These are phyloP conservation scores for Stenotaenia linearis DNA, from an alignment of 2,888 invertebrate genomes.

Conservation along the genomic window DNA sequence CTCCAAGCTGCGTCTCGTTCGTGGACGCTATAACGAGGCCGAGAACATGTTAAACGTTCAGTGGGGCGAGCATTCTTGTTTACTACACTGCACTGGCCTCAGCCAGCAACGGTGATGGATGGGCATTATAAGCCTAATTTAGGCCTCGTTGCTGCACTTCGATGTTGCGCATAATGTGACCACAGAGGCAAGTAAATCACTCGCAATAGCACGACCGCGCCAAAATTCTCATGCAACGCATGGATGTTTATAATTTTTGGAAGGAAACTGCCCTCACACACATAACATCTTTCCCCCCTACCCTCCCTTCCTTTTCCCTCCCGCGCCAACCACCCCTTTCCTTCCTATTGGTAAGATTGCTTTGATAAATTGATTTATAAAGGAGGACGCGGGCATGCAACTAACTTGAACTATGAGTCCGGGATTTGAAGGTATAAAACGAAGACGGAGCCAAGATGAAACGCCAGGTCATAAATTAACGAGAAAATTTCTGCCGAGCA, in stretches of 20 bases:
- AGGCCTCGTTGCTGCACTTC: slow-evolving; percentile 32
- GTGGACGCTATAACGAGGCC: slow-evolving; percentile 17
- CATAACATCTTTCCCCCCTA: background rate
- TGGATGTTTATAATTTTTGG: slow-evolving; percentile 34
- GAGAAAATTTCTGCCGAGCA: background rate
- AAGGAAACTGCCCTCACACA: slow-evolving; percentile 24
- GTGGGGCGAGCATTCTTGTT: slow-evolving; percentile 30
- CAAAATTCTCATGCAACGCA: slow-evolving; percentile 26
- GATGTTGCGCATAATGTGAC: slow-evolving; percentile 34
- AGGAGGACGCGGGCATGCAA: slow-evolving; percentile 28
- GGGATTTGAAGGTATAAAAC: slow-evolving; percentile 17
- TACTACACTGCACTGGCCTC: slow-evolving; percentile 28
- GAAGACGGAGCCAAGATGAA: slow-evolving; percentile 17
- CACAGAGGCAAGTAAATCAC: slow-evolving; percentile 33
- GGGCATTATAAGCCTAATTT: slow-evolving; percentile 33
- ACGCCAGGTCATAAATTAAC: slow-evolving; percentile 26
- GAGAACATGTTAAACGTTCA: slow-evolving; percentile 31
- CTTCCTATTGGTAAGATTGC: slow-evolving; percentile 31
- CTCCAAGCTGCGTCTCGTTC: slow-evolving; percentile 13
- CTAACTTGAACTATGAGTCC: slow-evolving; percentile 31
- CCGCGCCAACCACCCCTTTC: background rate
- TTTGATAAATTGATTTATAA: slow-evolving; percentile 34
- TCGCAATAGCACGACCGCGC: slow-evolving; percentile 30
- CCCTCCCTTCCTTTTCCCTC: background rate
- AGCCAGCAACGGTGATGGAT: slow-evolving; percentile 30